Evolutionary conservation across 2,797 vertebrate genomes (phyloP).

Genomic region (Syndactyla subalaris): DNA sequence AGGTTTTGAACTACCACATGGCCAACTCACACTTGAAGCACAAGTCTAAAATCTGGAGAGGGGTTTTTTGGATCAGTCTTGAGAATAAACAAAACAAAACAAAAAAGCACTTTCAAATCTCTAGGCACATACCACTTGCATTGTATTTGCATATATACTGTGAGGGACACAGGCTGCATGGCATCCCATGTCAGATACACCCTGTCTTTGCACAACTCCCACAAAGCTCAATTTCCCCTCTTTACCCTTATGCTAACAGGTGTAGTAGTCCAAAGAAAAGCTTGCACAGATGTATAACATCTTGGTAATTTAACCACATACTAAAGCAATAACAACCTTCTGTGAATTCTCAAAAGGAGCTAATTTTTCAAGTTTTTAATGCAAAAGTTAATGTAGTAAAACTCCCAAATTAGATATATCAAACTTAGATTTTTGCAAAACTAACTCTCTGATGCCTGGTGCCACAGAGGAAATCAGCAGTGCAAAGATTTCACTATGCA

Average conservation of each 20-base stretch:
- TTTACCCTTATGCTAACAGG: background rate
- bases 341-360: background rate
- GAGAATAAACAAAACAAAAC: background rate
- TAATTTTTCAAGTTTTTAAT: background rate
- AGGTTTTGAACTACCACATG: background rate
- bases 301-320: background rate
- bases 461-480: background rate
- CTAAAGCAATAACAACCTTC: background rate
- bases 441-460: background rate
- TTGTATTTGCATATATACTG: background rate
- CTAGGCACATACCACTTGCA: background rate
- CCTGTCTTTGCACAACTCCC: background rate
- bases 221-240: background rate
- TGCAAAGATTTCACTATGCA: background rate
- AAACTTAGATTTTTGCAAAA: background rate
- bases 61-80: rapidly evolving
- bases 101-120: background rate
- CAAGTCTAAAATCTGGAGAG: background rate
- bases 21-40: background rate
- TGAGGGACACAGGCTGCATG: background rate
- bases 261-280: background rate
- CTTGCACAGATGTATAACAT: background rate
- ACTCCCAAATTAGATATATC: background rate
- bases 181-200: background rate
- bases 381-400: background rate